Conservation (phyloP, 1,140 invertebrate genomes). For the Campoletis sonorensis region DNA sequence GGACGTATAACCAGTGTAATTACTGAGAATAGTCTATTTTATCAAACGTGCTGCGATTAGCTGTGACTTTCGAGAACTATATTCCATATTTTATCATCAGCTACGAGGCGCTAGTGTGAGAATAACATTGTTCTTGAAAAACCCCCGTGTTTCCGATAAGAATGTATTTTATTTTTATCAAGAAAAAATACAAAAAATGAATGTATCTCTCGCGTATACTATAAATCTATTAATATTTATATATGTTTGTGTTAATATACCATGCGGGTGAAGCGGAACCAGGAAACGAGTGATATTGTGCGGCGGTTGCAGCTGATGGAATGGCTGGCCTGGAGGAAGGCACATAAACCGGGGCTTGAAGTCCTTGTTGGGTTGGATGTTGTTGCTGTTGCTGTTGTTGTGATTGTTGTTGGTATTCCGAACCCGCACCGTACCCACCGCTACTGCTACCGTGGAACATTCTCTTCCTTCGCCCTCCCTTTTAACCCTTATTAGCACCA, state of each 20-base stretch:
- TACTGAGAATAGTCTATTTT: too few species aligned
- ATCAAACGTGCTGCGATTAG: too few species aligned
- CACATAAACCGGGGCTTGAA: conserved; percentile 73
- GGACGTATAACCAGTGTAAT: too few species aligned
- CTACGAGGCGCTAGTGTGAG: neutral
- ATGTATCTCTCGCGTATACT: neutral
- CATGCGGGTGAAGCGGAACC: conserved; percentile 72
- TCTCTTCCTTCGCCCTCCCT: conserved; percentile 55
- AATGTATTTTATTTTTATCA: neutral
- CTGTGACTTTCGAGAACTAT: too few species aligned
- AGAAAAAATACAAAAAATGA: neutral
- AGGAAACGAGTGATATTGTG: conserved; percentile 73
- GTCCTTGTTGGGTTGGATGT: conserved; percentile 69
- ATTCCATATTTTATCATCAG: too few species aligned
- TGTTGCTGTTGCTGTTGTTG: conserved; percentile 64
- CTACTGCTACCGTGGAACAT: conserved; percentile 76
- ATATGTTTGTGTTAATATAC: conserved; percentile 55
- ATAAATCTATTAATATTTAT: neutral
- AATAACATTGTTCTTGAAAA: neutral
- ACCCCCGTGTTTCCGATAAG: neutral
- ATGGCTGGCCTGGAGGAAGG: conserved; percentile 72
- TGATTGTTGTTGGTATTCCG: conserved; percentile 70
- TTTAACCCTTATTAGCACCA: conserved; percentile 41
- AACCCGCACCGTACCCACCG: conserved; percentile 72
- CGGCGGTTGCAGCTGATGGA: conserved; percentile 70